Conservation (phyloP, 1,140 invertebrate genomes). For the Apis dorsata region DNA sequence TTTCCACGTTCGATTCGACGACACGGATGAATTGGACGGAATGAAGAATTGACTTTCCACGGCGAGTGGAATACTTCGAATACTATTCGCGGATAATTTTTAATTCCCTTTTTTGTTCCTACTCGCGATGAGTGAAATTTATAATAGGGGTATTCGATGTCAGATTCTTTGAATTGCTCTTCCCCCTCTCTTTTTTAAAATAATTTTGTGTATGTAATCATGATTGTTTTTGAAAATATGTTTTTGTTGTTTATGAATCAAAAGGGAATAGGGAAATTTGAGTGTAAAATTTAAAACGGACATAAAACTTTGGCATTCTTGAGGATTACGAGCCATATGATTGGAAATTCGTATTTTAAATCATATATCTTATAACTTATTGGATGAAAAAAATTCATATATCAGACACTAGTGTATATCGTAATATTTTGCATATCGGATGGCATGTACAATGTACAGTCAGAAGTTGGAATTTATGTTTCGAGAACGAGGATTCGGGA, state of each 20-base stretch:
- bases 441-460: conserved; percentile 59
- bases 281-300: no score
- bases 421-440: conserved; percentile 61
- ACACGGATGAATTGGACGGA: not conserved
- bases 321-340: conserved; percentile 28
- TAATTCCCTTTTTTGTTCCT: not conserved
- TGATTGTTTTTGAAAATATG: no score
- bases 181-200: no score
- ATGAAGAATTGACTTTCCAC: not conserved
- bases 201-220: no score
- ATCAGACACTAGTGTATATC: not conserved
- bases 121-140: not conserved
- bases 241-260: no score
- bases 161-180: not conserved
- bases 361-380: no score
- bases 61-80: no score
- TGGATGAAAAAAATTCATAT: no score
- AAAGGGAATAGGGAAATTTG: no score
- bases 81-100: no score
- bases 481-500: conserved; percentile 31
- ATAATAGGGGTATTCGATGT: not conserved
- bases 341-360: no score
- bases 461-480: conserved; percentile 53
- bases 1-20: not conserved
- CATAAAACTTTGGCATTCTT: no score